Conservation (phyloP, 1,140 invertebrate genomes). For the Wasmannia auropunctata region DNA sequence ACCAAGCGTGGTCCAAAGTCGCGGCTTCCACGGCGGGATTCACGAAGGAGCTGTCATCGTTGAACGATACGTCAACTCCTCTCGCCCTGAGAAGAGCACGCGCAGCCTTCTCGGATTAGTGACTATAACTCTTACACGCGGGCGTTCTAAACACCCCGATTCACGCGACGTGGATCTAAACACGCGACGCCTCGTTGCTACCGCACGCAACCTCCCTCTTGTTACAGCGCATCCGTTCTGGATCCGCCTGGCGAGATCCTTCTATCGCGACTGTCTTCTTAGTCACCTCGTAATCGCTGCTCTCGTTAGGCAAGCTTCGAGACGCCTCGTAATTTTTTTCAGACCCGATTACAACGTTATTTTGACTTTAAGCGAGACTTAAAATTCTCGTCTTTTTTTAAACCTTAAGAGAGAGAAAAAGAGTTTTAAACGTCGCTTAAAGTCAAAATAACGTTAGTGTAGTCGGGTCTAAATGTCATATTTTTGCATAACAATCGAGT, state of each 20-base stretch:
- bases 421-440: too few relatives aligned
- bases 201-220: constrained; percentile 36
- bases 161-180: constrained; percentile 39
- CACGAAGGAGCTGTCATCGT: constrained; percentile 58
- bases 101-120: constrained; percentile 75
- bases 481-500: neutral
- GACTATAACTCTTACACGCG: constrained; percentile 71
- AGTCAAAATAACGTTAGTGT: too few relatives aligned
- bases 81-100: constrained; percentile 52
- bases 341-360: too few relatives aligned
- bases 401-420: too few relatives aligned
- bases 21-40: constrained; percentile 8
- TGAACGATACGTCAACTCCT: constrained; percentile 68
- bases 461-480: neutral
- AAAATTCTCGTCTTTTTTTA: too few relatives aligned
- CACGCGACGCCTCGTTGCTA: constrained; percentile 16
- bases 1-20: neutral
- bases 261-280: neutral
- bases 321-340: neutral
- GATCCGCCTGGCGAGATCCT: constrained; percentile 15
- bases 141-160: constrained; percentile 59
- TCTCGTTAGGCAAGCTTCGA: neutral
- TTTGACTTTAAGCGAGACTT: too few relatives aligned
- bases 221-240: constrained; percentile 39
- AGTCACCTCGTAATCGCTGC: constrained; percentile 2